Evolutionary conservation across 2,797 vertebrate genomes (phyloP).

Genomic region (Amazonetta brasiliensis): DNA sequence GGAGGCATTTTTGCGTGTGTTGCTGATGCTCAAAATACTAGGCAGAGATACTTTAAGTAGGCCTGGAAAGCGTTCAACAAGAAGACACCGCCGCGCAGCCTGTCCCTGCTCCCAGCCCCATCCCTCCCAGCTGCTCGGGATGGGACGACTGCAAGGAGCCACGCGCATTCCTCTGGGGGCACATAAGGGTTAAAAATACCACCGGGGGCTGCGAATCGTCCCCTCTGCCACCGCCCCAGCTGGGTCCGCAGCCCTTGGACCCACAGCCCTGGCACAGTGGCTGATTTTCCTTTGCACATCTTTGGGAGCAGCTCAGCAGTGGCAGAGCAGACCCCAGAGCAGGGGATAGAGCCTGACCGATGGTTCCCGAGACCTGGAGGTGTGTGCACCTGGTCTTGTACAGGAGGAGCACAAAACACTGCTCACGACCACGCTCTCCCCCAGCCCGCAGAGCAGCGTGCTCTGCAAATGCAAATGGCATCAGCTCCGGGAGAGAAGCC

Average conservation of each 20-base stretch:
- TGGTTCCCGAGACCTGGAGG: too few relatives aligned
- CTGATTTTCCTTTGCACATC: background rate
- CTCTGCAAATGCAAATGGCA: background rate
- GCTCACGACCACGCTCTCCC: fast-evolving
- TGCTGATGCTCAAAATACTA: conserved; percentile 72
- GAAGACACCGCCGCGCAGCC: conserved; percentile 53
- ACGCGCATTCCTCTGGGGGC: conserved; percentile 60
- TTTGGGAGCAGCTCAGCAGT: fast-evolving
- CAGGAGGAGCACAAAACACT: background rate
- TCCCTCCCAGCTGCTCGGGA: conserved; percentile 71
- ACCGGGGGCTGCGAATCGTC: conserved; percentile 18
- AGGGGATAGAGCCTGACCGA: fast-evolving
- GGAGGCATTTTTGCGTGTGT: conserved; percentile 62
- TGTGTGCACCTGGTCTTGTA: fast-evolving
- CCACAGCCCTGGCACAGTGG: fast-evolving
- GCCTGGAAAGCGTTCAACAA: conserved; percentile 65
- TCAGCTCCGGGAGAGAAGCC: background rate
- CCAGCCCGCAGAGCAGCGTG: fast-evolving
- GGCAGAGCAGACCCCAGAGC: background rate
- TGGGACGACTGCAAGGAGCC: conserved; percentile 72
- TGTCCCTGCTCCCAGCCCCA: conserved; percentile 43
- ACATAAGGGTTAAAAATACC: conserved; percentile 79
- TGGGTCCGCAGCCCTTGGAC: background rate
- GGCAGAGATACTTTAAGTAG: conserved; percentile 66
- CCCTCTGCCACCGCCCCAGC: background rate